Conservation (phyloP, 2,113 vertebrate genomes). For the Oxygymnocypris stewartii region DNA sequence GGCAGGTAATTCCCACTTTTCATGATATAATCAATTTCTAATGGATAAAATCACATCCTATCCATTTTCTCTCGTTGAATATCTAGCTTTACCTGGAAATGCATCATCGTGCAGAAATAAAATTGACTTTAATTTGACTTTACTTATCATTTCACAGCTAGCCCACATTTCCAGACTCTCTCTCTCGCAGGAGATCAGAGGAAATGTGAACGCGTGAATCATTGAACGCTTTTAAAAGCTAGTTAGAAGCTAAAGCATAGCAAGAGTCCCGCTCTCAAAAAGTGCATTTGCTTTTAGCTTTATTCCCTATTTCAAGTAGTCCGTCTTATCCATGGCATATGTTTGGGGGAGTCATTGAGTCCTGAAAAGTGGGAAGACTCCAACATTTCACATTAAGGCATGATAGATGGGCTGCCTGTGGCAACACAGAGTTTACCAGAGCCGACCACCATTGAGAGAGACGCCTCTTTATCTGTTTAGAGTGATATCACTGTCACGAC, state of each 20-base stretch:
- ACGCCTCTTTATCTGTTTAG: constrained; percentile 43
- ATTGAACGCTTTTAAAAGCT: constrained; percentile 51
- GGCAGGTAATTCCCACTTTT: neutral
- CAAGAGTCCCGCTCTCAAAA: constrained; percentile 45
- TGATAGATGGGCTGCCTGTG: constrained; percentile 27
- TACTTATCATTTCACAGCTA: neutral
- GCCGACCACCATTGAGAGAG: constrained; percentile 18
- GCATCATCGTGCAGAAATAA: neutral
- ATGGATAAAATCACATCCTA: neutral
- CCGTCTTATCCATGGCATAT: neutral
- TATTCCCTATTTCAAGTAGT: neutral
- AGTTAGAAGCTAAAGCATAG: constrained; percentile 58
- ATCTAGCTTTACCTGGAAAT: neutral
- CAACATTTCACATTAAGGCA: constrained; percentile 26
- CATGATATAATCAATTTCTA: neutral
- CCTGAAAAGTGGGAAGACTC: constrained; percentile 23
- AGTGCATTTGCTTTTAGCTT: neutral
- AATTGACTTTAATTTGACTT: neutral
- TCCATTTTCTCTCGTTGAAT: neutral
- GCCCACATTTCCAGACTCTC: neutral
- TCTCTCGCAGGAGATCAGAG: constrained; percentile 50
- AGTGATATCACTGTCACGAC: constrained; percentile 48
- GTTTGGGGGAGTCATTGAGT: constrained; percentile 15
- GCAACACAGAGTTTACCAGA: neutral
- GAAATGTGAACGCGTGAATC: constrained; percentile 49